Evolutionary conservation across 2,113 vertebrate species (phyloP), one percentile per base, ranked within the genome.

Genomic region (Rhabdornis inornatus): DNA sequence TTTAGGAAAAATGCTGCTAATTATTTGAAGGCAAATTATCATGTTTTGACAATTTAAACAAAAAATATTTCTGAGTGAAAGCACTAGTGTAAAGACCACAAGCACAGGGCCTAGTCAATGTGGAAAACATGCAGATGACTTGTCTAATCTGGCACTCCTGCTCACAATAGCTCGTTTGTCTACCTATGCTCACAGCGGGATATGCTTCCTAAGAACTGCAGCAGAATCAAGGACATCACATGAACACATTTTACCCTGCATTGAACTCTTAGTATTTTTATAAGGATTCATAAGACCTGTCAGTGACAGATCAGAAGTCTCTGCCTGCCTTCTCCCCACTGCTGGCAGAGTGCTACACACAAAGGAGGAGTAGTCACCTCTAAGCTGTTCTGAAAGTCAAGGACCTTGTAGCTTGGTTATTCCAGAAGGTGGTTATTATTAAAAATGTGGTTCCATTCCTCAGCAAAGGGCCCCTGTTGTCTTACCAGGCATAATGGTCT

Each of bases 401-500:
- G 63, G 28, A 18, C 40, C 30, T 75, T 56, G 49, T 27, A 72
- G 25, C 39, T 66, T 19, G 12, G 12, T 40, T 87, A 37, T 65
- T 78, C 56, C 57, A 64, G 11, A 39, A 27, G 20, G 14, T n/a
- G 45, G 8, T 40, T 42, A 24, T 64, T 42, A 53, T 37, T 85
- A 65, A 85, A 90, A 92, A 35, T 28, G 10, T 2, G 23, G 15
- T n/a, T 84, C 63, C 4, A 10, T 68, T 89, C 86, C 50, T 55
- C 76, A 79, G 28, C 0, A 2, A 39, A 77, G 18, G 15, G 23
- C 35, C 52, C 11, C 15, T 69, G 33, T 50, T 84, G 17, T 68
- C 97, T 98, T 97, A 98, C 98, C 98, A 21, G 98, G 98, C 98
- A 98, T 98, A 93, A 98, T 98, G 91, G 97, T 97, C 91, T 90